These are phyloP conservation scores for Heliconius sara DNA, from an alignment of 2,888 invertebrate species.

Conservation along the genomic window DNA sequence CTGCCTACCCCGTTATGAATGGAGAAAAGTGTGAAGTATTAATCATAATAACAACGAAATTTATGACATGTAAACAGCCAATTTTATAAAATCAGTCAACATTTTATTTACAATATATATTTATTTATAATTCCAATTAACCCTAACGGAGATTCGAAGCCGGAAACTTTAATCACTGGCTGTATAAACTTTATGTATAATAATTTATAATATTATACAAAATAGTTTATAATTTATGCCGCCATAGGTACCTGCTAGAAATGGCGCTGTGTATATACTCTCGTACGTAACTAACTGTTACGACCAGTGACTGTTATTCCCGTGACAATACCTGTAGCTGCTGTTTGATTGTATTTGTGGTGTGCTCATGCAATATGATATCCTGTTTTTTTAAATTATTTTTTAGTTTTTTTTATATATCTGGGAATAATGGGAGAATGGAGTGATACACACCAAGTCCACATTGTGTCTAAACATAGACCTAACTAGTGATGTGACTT, in stretches of 20 bases:
- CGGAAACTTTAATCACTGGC: neutral
- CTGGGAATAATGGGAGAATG: too few relatives aligned
- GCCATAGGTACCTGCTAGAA: neutral
- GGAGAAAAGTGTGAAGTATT: neutral
- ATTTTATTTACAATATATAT: too few relatives aligned
- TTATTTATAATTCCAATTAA: neutral
- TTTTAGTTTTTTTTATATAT: too few relatives aligned
- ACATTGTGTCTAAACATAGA: too few relatives aligned
- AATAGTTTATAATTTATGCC: conserved; percentile 20
- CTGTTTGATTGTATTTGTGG: neutral
- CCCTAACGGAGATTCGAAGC: neutral
- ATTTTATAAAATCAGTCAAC: neutral
- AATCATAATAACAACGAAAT: too few relatives aligned
- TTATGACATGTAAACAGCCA: too few relatives aligned
- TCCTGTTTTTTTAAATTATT: neutral
- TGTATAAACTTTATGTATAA: neutral
- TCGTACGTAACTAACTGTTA: conserved; percentile 9
- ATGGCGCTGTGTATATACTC: neutral
- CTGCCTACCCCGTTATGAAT: neutral
- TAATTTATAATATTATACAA: conserved; percentile 3
- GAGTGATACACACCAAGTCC: too few relatives aligned
- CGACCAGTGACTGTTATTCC: conserved; percentile 9
- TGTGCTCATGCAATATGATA: conserved; percentile 8
- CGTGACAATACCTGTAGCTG: conserved; percentile 18
- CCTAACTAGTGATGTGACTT: too few relatives aligned